Base-by-base conservation (phyloP, 2,113 vertebrate species). In the Phrynocephalus versicolor region DNA sequence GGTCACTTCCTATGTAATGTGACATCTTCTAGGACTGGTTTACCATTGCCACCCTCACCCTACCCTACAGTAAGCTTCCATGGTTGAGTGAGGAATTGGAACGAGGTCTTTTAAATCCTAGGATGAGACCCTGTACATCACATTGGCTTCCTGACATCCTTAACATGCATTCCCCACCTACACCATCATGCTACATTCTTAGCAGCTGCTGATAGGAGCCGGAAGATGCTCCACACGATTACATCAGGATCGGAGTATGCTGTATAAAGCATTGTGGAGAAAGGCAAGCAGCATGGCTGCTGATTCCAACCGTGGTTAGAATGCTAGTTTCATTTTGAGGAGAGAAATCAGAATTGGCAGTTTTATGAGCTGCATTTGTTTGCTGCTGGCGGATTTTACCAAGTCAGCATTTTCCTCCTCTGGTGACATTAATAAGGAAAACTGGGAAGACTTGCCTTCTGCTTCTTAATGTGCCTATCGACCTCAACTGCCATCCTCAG, bases 401-500 rank as follows among this genome's bases (percentile, higher is more conserved):
- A 27, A 71, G 27, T 83, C 8, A 0, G 58, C 51, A 74, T 89
- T 55, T 82, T 83, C 84, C 67, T 55, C 85, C 37, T 77, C 82
- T 69, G 8, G 57, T 76, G 64, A 72, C 85, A 64, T 37, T n/a
- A 70, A 0, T 86, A 27, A 79, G 86, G 84, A 41, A 74, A 80
- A 71, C 72, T 83, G 67, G 21, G 51, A 87, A 85, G 33, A 60
- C n/a, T 71, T 86, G 85, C 9, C 60, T 6, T 79, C 80, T 39
- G 69, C 30, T 78, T 84, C 15, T 25, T 78, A 27, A 81, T 78
- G 37, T 78, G 41, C 55, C 23, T 87, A 55, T 90, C 21, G 55
- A 88, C 79, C 7, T 19, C 79, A 74, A 58, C 84, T 89, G 37
- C 71, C 89, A 45, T 88, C 73, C 76, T 85, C 89, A 35, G 73